These are phyloP conservation scores for Aix galericulata DNA, from an alignment of 2,113 vertebrate species.

Conservation along the genomic window DNA sequence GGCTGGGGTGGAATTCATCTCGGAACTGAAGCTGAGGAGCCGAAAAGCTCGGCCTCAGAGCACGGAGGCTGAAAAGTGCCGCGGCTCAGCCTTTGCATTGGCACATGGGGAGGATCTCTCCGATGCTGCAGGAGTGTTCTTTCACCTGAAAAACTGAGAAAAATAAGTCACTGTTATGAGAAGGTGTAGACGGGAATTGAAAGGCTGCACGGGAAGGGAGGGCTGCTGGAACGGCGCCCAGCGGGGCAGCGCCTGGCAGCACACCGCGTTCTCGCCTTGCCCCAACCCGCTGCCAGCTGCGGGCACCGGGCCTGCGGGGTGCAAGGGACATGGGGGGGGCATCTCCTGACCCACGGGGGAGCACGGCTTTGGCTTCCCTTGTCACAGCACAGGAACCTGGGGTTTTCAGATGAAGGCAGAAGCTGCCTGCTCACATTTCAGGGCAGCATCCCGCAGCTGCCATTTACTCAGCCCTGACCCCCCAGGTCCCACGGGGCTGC, in stretches of 20 bases:
- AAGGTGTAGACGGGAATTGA: not conserved
- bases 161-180: not conserved
- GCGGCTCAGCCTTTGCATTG: not conserved
- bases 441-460: not conserved
- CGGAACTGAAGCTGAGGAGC: not conserved
- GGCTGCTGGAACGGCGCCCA: not conserved
- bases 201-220: not conserved
- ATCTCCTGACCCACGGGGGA: not conserved
- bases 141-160: not conserved
- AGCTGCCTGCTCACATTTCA: no score
- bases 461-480: no score
- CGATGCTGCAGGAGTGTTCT: rapidly evolving
- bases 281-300: not conserved
- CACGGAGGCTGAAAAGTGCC: not conserved
- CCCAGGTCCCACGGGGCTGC: no score
- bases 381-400: not conserved
- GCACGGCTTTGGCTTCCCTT: not conserved
- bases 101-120: not conserved
- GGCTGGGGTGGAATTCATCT: not conserved
- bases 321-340: not conserved
- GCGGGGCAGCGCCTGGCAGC: not conserved
- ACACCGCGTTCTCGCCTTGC: no score
- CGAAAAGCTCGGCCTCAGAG: not conserved
- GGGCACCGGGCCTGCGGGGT: not conserved
- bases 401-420: not conserved